Base-by-base conservation (phyloP, 2,797 vertebrate genomes). In the Florisuga fusca region DNA sequence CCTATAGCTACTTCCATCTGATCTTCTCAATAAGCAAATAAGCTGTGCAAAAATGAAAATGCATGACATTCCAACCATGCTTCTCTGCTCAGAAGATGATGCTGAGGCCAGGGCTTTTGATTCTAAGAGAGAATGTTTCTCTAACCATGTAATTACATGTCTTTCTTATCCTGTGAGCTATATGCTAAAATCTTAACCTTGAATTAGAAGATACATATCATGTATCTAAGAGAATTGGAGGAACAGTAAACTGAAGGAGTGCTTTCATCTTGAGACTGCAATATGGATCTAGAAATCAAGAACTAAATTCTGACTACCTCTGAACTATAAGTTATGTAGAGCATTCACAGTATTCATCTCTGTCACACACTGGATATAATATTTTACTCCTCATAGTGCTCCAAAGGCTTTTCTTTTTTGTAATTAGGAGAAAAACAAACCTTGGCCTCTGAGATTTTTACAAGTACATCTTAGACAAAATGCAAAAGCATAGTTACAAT, bases 231-330 rank as follows among this genome's bases (percentile, higher is more conserved):
- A 41, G 33, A 82, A 84, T 15, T 0, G 7, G 68, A 92, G 25
- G 20, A 86, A 50, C 3, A 31, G 9, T 64, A n/a, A 88, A 31
- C 33, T 78, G 14, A n/a, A 87, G 46, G 38, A 87, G 34, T 72
- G 36, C 58, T 84, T 93, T 93, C n/a, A 89, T 86, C 71, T 64
- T 68, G 81, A 81, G 34, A 68, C 64, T 33, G 54, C 54, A 81
- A 18, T 31, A 36, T 45, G 8, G 23, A 31, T 68, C 45, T 54
- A 78, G 51, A 83, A 87, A 72, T 75, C 22, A 67, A 86, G 62
- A 92, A 20, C 18, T 25, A 84, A 27, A 34, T 71, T 17, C 16
- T 75, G 54, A 4, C 45, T 71, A 17, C 27, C 27, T 80, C 57
- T 77, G 34, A 82, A 34, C n/a, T 53, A 11, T n/a, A 13, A 38